phyloP scores from a whole-genome alignment of 1,140 invertebrate species.

The Saxidomus purpurata region DNA sequence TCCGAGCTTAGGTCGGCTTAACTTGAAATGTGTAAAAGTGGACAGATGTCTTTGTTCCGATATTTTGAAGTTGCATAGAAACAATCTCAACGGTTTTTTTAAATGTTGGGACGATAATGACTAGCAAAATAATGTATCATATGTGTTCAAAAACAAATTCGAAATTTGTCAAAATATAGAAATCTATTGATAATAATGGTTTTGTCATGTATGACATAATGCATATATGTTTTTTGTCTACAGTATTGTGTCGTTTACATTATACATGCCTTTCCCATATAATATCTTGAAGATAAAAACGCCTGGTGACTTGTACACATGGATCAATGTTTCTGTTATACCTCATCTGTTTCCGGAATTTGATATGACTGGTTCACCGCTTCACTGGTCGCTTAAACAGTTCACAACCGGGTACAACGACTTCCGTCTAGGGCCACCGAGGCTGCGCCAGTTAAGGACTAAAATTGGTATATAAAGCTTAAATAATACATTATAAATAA shows the following conservation, averaged over 20 bases:
- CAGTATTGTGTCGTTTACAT: neutral
- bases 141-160: neutral
- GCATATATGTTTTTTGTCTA: neutral
- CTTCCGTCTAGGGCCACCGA: constrained; percentile 69
- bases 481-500: too few relatives aligned
- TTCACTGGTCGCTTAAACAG: constrained; percentile 49
- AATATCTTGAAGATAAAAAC: constrained; percentile 50
- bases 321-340: constrained; percentile 67
- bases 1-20: too few relatives aligned
- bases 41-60: too few relatives aligned
- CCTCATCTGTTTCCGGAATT: constrained; percentile 67
- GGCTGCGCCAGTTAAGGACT: constrained; percentile 72
- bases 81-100: too few relatives aligned
- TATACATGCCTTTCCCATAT: neutral
- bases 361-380: constrained; percentile 57
- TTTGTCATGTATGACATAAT: neutral
- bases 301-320: constrained; percentile 58
- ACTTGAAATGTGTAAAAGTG: too few relatives aligned
- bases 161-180: neutral
- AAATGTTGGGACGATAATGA: too few relatives aligned
- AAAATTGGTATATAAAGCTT: constrained; percentile 61
- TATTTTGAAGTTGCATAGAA: too few relatives aligned
- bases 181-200: neutral
- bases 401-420: constrained; percentile 69
- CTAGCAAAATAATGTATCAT: neutral